Evolutionary conservation across 2,113 vertebrate species (phyloP).

Genomic region (Chauna torquata): DNA sequence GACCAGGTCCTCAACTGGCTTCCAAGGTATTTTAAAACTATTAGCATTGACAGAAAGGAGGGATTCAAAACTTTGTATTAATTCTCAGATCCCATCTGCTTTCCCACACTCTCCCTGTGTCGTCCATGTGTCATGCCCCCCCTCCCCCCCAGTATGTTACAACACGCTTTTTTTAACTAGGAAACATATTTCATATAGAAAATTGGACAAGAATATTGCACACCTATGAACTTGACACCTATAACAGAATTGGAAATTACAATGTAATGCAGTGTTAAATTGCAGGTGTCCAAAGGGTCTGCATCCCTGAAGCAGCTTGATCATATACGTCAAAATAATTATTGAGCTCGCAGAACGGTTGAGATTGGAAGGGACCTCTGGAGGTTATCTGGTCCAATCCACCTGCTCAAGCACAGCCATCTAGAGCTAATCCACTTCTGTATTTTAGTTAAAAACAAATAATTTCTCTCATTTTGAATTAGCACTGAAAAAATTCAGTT

Average conservation of each 20-base stretch:
- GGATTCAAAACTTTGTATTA: neutral
- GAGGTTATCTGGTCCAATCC: too few relatives aligned
- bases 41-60: neutral
- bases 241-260: neutral
- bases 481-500: neutral
- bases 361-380: neutral
- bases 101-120: neutral
- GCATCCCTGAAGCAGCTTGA: neutral
- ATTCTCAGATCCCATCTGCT: neutral
- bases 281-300: neutral
- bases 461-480: neutral
- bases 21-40: neutral
- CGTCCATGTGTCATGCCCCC: neutral
- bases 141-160: neutral
- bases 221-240: neutral
- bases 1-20: neutral
- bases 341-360: neutral
- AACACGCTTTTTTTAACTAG: neutral
- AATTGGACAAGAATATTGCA: neutral
- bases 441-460: neutral
- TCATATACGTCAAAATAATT: neutral
- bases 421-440: neutral
- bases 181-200: neutral
- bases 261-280: neutral
- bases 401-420: neutral